Percentiles rank a stretch among this genome's conserved stretches.
These are phyloP conservation scores for Temnopleurus reevesii DNA, from an alignment of 53 echinoderm and acorn worm genomes.

Conservation along the genomic window DNA sequence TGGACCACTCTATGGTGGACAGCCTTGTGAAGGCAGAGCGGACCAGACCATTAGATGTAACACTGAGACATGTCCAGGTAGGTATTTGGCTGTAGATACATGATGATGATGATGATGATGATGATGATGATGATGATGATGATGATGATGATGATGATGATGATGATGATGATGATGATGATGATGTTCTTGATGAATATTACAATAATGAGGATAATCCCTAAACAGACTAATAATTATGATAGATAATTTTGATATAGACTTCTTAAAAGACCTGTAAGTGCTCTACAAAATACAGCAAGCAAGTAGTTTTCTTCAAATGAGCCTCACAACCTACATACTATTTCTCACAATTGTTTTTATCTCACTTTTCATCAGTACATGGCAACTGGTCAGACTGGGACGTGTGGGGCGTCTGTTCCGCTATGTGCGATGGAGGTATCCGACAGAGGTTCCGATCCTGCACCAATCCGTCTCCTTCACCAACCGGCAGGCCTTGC, in stretches of 20 bases:
- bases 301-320: too few species aligned
- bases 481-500: slow-evolving; percentile 78
- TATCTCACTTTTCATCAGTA: slow-evolving; percentile 47
- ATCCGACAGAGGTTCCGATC: slow-evolving; percentile 66
- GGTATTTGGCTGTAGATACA: too few species aligned
- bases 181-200: neutral
- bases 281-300: too few species aligned
- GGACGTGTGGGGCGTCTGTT: slow-evolving; percentile 79
- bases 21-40: slow-evolving; percentile 58
- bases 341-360: too few species aligned
- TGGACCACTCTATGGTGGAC: slow-evolving; percentile 67
- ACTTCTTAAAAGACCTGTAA: too few species aligned
- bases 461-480: slow-evolving; percentile 77
- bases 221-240: too few species aligned
- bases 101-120: too few species aligned
- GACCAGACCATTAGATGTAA: slow-evolving; percentile 68
- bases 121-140: neutral
- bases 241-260: too few species aligned
- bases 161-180: neutral
- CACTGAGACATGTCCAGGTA: slow-evolving; percentile 78
- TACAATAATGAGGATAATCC: too few species aligned
- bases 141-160: neutral
- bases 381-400: slow-evolving; percentile 88
- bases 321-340: too few species aligned
- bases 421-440: slow-evolving; percentile 78